These are phyloP conservation scores for Ethmia dodecea DNA, from an alignment of 2,888 invertebrate species.

Conservation along the genomic window DNA sequence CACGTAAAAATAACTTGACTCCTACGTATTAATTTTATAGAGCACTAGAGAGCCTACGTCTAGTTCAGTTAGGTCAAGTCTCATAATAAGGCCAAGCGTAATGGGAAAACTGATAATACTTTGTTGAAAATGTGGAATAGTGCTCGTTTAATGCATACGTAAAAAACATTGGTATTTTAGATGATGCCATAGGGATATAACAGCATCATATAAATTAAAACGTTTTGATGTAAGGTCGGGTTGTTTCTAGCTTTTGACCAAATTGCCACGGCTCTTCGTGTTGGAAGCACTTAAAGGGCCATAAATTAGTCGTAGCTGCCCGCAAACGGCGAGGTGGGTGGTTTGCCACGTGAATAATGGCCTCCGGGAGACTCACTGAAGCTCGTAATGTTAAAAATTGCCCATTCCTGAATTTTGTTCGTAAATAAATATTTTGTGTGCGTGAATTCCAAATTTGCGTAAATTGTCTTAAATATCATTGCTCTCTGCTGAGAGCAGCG, in stretches of 20 bases:
- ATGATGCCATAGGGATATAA: too few relatives aligned
- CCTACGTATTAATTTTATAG: too few relatives aligned
- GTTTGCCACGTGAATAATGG: constrained; percentile 65
- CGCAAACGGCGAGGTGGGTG: constrained; percentile 68
- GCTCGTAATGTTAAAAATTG: constrained; percentile 38
- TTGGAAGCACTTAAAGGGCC: constrained; percentile 65
- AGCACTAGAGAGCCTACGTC: too few relatives aligned
- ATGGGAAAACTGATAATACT: too few relatives aligned
- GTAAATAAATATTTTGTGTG: constrained; percentile 21
- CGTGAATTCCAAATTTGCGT: constrained; percentile 1
- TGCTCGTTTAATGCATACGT: too few relatives aligned
- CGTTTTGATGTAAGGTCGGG: constrained; percentile 21
- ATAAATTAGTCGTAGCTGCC: constrained; percentile 70
- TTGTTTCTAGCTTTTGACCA: constrained; percentile 50
- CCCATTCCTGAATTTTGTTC: constrained; percentile 15
- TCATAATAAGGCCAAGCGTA: too few relatives aligned
- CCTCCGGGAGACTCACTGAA: constrained; percentile 44
- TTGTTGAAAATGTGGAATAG: too few relatives aligned
- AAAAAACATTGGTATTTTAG: too few relatives aligned
- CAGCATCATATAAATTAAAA: constrained; percentile 4
- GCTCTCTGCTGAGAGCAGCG: too few relatives aligned
- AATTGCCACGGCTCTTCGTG: constrained; percentile 45
- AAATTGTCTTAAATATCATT: constrained; percentile 13
- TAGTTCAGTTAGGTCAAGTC: too few relatives aligned
- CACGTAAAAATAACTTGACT: too few relatives aligned